Base-by-base conservation (phyloP, 2,113 vertebrate genomes). In the Embiotoca jacksoni region DNA sequence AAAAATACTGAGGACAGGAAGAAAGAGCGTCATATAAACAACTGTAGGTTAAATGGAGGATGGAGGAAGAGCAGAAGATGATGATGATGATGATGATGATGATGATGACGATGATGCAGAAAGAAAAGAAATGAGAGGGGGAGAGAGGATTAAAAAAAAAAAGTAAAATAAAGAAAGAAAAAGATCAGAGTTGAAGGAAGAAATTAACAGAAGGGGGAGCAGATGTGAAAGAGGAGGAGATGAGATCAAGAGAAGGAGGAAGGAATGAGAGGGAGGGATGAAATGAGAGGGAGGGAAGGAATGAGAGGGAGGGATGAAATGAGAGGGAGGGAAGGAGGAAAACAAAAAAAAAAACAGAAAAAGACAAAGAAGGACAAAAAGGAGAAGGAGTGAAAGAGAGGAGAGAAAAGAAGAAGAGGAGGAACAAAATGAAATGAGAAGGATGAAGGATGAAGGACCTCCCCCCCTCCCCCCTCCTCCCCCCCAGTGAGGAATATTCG, bases 401-500 rank as follows among this genome's bases (percentile, higher is more conserved):
- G 46, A 15, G 14, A 37, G n/a, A 0, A 31, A 8, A 53, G 41
- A 58, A 23, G 16, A 68, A 41, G 5, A 44, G 59, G 58, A 61
- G 49, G 36, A 37, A 32, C 10, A 63, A 66, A 11, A 57, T 58
- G 58, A 31, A 68, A 68, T 0, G 53, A 11, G 47, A 64, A 37
- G 47, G 31, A 64, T 33, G 52, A 46, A 60, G 74, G 63, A 66
- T 66, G 30, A 23, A 53, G 47, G 23, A 64, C n/a, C 11, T 37
- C 39, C 33, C 46, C 16, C 54, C 53, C 33, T 7, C 5, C 15
- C 7, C 37, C 15, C 23, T 6, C 16, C 52, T 49, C 46, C 0
- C 50, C 13, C 33, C 65, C 46, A 65, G 63, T 4, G 44, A 76
- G 71, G 39, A 79, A 84, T 37, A 76, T 71, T 87, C 67, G 49